These are phyloP conservation scores for Hippocampus barbouri DNA, from an alignment of 2,113 vertebrate species.

Conservation along the genomic window DNA sequence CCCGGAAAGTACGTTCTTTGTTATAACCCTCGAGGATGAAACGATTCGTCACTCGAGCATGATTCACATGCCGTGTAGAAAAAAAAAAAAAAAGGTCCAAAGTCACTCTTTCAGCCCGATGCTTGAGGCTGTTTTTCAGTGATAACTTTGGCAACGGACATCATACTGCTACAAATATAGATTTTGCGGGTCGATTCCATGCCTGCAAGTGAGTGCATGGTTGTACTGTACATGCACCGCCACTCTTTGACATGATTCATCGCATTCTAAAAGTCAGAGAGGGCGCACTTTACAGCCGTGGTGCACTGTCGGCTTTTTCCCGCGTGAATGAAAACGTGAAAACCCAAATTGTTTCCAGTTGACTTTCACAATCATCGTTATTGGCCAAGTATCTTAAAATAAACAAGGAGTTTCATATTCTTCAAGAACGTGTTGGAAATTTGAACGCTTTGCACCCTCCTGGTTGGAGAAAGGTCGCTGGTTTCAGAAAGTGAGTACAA, in stretches of 20 bases:
- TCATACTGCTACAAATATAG: conserved; percentile 1
- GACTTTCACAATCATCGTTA: not conserved
- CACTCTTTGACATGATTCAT: not conserved
- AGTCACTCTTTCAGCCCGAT: not conserved
- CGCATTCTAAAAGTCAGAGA: not conserved
- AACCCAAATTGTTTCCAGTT: not conserved
- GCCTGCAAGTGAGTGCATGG: not conserved
- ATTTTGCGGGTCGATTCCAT: not conserved
- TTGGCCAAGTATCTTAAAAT: not conserved
- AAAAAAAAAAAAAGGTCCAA: not conserved
- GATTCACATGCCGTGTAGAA: not conserved
- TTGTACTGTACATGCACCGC: not conserved
- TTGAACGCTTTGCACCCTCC: not conserved
- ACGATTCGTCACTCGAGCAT: not conserved
- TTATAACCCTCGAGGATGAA: not conserved
- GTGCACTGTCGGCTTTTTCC: not conserved
- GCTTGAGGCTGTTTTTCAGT: not conserved
- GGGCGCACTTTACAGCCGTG: not conserved
- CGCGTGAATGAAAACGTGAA: not conserved
- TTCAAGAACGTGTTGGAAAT: not conserved
- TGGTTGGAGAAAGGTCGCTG: not conserved
- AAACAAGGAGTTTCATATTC: not conserved
- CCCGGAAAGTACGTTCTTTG: not conserved
- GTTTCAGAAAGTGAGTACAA: not conserved
- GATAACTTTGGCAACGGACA: not conserved